Conservation (phyloP, 2,113 vertebrate species). For the Gallinago jamesoni region DNA sequence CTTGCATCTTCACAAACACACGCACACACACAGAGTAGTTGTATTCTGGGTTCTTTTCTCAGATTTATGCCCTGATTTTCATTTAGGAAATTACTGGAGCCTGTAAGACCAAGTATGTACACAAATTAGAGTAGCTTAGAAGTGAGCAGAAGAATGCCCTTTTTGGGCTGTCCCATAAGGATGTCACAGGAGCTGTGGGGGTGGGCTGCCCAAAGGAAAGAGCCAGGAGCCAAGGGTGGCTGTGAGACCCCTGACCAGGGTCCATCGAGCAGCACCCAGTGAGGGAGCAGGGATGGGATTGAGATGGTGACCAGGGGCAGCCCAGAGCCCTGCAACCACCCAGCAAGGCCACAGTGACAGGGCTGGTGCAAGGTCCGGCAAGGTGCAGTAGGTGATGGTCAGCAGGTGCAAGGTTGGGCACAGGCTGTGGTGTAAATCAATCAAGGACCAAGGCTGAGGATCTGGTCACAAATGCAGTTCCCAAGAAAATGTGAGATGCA, state of each 20-base stretch:
- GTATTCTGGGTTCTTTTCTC: neutral
- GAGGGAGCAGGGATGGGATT: neutral
- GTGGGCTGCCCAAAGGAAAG: accelerated
- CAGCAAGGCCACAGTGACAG: neutral
- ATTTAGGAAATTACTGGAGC: neutral
- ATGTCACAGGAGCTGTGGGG: neutral
- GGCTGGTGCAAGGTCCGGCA: accelerated
- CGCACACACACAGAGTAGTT: neutral
- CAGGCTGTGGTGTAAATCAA: neutral
- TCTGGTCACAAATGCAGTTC: neutral
- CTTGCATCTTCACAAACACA: neutral
- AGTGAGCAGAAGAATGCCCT: neutral
- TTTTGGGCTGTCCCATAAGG: neutral
- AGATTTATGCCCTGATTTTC: neutral
- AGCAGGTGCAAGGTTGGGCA: neutral
- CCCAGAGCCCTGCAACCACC: neutral
- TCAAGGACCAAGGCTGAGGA: neutral
- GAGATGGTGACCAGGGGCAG: too few relatives aligned
- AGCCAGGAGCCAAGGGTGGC: neutral
- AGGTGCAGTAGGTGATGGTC: neutral
- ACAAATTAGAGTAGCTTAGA: neutral
- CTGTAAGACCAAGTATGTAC: neutral
- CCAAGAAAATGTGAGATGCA: neutral
- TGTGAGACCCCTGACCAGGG: accelerated
- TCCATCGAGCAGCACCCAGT: neutral